Evolutionary conservation across 2,113 vertebrate genomes (phyloP), one percentile per base, ranked within the genome.

Genomic region (Poeciliopsis turrubarensis): DNA sequence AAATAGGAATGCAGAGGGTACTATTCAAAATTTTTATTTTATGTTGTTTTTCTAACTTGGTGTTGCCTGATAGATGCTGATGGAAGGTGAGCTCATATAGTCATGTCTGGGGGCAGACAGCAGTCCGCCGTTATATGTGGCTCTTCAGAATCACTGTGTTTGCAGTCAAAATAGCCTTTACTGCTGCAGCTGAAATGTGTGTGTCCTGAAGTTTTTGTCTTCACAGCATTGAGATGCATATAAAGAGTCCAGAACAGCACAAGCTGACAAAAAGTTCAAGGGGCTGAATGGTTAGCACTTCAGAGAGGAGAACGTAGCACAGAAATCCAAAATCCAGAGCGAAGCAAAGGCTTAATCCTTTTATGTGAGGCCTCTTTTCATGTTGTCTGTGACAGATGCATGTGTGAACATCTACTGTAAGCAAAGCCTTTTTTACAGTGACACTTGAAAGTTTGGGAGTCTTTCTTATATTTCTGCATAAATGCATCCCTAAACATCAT

Each of bases 351-450:
- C 72, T 79, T 77, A 71, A 86, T 41, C 78, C 86, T 80, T 88
- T 91, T 61, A 88, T 80, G 75, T 70, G 60, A 66, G 70, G 29
- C 66, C 25, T 69, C 75, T 31, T 83, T 86, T 87, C 73, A 89
- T 85, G 75, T 78, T 10, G 31, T 69, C 47, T 74, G 67, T 69
- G 81, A 79, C 65, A 44, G 77, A 70, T 65, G 70, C n/a, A 54
- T 34, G 79, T 63, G 80, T 44, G 68, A 80, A 88, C 78, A 77
- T 63, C 73, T 26, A 37, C 66, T 75, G 74, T 77, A 80, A 86
- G 84, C 70, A 77, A 78, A 73, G 69, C 64, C 68, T 70, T 83
- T 70, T 85, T 75, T 69, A 82, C 30, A 75, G 68, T 30, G 29
- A 19, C 32, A 15, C 54, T 27, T 17, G 11, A 34, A 34, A 15